Conservation (phyloP, 2,113 vertebrate species). For the Apeltes quadracus region DNA sequence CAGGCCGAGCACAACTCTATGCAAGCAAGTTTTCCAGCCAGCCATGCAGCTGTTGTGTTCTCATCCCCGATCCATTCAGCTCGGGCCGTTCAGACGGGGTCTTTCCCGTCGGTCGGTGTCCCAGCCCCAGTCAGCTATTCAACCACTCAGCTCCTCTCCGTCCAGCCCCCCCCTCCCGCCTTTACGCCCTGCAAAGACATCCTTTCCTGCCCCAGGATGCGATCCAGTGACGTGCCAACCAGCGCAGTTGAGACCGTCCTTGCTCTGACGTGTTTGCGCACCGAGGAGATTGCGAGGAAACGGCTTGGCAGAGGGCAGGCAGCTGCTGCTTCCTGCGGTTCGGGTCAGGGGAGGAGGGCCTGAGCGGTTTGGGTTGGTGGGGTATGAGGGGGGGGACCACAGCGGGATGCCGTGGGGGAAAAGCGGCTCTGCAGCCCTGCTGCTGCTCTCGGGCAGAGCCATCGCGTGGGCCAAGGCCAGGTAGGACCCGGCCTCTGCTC, state of each 20-base stretch:
- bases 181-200: slow-evolving; percentile 38
- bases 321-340: slow-evolving; percentile 78
- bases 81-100: slow-evolving; percentile 28
- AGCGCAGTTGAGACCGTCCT: slow-evolving; percentile 58
- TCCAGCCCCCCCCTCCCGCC: slow-evolving; percentile 3
- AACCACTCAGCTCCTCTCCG: slow-evolving; percentile 44
- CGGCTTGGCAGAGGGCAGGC: slow-evolving; percentile 75
- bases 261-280: slow-evolving; percentile 73
- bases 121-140: slow-evolving; percentile 40
- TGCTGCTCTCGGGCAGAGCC: slow-evolving; percentile 61
- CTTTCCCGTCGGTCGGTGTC: slow-evolving; percentile 23
- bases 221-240: slow-evolving; percentile 59
- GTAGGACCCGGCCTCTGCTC: slow-evolving; percentile 58
- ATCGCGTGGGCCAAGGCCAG: slow-evolving; percentile 67
- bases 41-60: slow-evolving; percentile 41
- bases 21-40: neutral
- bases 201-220: slow-evolving; percentile 80
- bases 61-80: slow-evolving; percentile 14
- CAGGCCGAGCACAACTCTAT: slow-evolving; percentile 11
- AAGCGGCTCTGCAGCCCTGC: slow-evolving; percentile 61
- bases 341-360: neutral
- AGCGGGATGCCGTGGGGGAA: slow-evolving; percentile 80
- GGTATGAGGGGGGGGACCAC: slow-evolving; percentile 47
- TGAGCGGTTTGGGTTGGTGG: no score
- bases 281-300: slow-evolving; percentile 74